Evolutionary conservation across 1,140 invertebrate genomes (phyloP).

Genomic region (Bombus sylvicola): DNA sequence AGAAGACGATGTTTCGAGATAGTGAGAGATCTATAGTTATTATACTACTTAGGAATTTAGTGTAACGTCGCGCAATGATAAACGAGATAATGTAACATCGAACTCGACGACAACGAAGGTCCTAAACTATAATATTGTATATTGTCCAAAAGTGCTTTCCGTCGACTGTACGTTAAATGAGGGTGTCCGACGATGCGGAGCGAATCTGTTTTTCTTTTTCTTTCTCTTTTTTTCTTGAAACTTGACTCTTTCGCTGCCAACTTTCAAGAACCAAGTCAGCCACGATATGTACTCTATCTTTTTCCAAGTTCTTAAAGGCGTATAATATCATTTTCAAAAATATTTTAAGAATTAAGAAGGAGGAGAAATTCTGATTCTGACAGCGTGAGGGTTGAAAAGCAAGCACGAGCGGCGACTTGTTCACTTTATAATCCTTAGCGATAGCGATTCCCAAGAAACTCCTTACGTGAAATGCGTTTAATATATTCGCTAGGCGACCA

Average conservation of each 20-base stretch:
- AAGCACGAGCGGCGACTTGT: constrained; percentile 53
- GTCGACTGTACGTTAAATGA: constrained; percentile 66
- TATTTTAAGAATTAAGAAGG: neutral
- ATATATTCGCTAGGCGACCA: constrained; percentile 56
- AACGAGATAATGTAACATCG: constrained; percentile 37
- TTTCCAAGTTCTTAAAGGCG: no score
- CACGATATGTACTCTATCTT: no score
- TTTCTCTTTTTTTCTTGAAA: neutral
- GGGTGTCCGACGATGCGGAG: constrained; percentile 32
- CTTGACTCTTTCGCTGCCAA: constrained; percentile 2
- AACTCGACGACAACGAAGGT: constrained; percentile 59
- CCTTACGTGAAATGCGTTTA: constrained; percentile 48
- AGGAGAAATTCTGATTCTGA: neutral
- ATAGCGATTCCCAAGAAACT: constrained; percentile 16
- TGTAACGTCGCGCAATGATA: constrained; percentile 20
- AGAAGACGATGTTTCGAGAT: constrained; percentile 50
- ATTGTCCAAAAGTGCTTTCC: constrained; percentile 75
- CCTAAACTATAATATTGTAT: constrained; percentile 26
- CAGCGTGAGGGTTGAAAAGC: constrained; percentile 17
- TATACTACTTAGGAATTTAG: constrained; percentile 48
- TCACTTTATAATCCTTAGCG: constrained; percentile 47
- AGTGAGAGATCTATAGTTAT: constrained; percentile 56
- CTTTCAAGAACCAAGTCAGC: no score
- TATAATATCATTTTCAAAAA: neutral
- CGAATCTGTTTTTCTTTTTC: neutral